Evolutionary conservation across 2,113 vertebrate genomes (phyloP), one percentile per base, ranked within the genome.

Genomic region (Petrocephalus zakoni): DNA sequence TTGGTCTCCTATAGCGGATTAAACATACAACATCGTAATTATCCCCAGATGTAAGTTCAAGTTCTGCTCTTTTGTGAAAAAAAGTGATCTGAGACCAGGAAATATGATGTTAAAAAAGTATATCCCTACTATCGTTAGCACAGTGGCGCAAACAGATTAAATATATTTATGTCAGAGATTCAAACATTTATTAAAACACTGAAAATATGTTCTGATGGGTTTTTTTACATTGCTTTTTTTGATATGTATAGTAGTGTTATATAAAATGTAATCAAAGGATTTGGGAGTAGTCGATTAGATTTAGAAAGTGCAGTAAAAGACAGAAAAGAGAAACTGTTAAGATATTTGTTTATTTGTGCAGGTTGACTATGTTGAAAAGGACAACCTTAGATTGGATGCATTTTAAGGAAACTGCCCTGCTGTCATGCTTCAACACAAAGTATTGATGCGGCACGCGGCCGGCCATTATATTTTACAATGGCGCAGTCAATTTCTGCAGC

Each of bases 401-500:
- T 68, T 64, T 68, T 68, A 68, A 68, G 61, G n/a, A 29, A 29
- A 29, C 61, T 68, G 10, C 25, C 8, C 13, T 1, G 10, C 2
- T 25, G 9, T 68, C 61, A 68, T 68, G 25, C 25, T 68, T 68
- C 25, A 68, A n/a, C n/a, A 13, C 61, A 68, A 29, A 68, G 25
- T 68, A 68, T 68, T 68, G 61, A 68, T 68, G 61, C 25, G 25
- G 10, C 5, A 49, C 8, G 5, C 47, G 8, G 8, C 47, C 5
- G 47, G 2, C 61, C 61, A 68, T 68, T 68, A 68, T 68, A 68
- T 68, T 68, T 68, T 92, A 92, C 91, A 93, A 95, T 95, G 93
- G 90, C 92, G 90, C 85, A 89, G 90, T 92, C 93, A 94, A 94
- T 91, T 91, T 92, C 91, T 61, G 87, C 91, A 91, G 92, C 94